Evolutionary conservation across 2,113 vertebrate species (phyloP).

Genomic region (Elephas maximus): DNA sequence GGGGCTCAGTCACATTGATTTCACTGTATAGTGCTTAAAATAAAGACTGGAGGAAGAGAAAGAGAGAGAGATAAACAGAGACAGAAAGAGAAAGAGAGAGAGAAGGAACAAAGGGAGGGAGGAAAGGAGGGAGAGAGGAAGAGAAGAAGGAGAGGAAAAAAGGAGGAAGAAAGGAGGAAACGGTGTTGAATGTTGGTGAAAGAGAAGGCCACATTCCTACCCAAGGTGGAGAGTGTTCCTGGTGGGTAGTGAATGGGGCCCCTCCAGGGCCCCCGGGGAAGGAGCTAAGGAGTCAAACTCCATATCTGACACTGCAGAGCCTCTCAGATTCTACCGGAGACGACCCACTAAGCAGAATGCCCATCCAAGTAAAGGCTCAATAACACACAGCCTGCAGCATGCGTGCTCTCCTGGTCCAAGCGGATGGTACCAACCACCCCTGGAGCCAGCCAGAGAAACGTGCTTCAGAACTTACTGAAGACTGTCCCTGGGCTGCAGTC

Average conservation of each 20-base stretch:
- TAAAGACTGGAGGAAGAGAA: not conserved
- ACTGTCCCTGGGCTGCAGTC: not conserved
- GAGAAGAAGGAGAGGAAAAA: no score
- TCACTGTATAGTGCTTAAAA: not conserved
- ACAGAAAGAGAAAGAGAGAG: not conserved
- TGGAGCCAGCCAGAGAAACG: not conserved
- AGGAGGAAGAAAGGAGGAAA: not conserved
- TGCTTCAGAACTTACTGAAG: not conserved
- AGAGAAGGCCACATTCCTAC: not conserved
- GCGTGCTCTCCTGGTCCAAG: not conserved
- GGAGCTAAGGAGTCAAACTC: not conserved
- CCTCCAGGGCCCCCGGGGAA: not conserved
- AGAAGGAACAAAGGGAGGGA: no score
- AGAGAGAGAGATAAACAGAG: not conserved
- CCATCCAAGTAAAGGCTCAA: not conserved
- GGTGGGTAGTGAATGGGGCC: not conserved
- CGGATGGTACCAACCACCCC: no score
- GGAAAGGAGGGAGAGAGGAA: accelerated
- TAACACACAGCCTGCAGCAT: not conserved
- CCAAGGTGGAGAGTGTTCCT: not conserved
- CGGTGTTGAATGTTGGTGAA: not conserved
- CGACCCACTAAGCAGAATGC: no score
- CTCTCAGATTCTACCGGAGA: not conserved
- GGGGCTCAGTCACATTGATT: not conserved
- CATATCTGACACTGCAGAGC: accelerated